phyloP scores from a whole-genome alignment of 2,888 invertebrate species.

The Orchesella flavescens region DNA sequence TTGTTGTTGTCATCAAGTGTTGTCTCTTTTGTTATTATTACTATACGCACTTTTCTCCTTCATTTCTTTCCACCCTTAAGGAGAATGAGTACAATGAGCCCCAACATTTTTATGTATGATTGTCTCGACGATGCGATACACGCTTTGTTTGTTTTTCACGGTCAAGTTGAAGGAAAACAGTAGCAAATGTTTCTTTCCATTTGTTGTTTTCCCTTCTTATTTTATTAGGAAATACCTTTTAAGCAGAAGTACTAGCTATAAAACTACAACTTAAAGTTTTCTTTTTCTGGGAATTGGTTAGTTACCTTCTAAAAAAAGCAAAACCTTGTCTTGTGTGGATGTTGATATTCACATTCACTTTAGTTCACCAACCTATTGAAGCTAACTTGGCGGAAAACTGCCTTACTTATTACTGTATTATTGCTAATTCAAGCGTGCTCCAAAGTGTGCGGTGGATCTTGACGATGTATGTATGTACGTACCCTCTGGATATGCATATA shows the following conservation, averaged over 20 bases:
- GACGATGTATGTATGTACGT: neutral
- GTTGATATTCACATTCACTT: slow-evolving; percentile 21
- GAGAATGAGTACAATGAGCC: slow-evolving; percentile 6
- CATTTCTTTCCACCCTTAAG: neutral
- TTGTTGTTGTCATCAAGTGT: slow-evolving; percentile 21
- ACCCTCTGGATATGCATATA: neutral
- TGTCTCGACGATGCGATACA: neutral
- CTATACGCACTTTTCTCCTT: neutral
- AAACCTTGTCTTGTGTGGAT: slow-evolving; percentile 13
- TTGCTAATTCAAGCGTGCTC: slow-evolving; percentile 62
- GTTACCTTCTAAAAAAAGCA: too few species aligned
- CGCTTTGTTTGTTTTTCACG: slow-evolving; percentile 43
- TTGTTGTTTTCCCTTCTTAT: too few species aligned
- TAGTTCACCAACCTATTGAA: neutral
- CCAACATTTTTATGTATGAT: neutral
- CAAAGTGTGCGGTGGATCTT: slow-evolving; percentile 29
- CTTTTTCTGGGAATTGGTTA: too few species aligned
- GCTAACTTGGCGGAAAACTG: slow-evolving; percentile 59
- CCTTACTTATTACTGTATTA: slow-evolving; percentile 26
- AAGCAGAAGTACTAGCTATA: too few species aligned
- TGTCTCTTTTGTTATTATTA: slow-evolving; percentile 14
- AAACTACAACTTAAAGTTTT: too few species aligned
- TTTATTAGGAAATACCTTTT: too few species aligned
- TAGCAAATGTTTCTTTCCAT: too few species aligned
- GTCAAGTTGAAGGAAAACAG: slow-evolving; percentile 53